Evolutionary conservation across 2,888 invertebrate species (phyloP).

Genomic region (Ditula angustiorana): DNA sequence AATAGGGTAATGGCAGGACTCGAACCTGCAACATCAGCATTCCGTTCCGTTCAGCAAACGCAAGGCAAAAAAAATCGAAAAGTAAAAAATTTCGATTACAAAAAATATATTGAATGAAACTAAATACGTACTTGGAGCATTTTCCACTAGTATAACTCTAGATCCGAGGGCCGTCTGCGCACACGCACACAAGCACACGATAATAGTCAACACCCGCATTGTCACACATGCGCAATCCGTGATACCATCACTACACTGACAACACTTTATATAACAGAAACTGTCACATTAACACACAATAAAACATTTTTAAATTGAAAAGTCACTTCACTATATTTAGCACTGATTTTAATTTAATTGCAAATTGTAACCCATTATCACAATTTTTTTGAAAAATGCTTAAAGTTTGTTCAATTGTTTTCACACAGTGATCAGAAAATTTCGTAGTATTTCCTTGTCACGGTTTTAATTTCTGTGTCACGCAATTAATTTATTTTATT

Average conservation of each 20-base stretch:
- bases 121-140: slow-evolving; percentile 77
- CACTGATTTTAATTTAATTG: no score
- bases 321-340: no score
- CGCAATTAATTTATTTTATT: slow-evolving; percentile 28
- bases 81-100: no score
- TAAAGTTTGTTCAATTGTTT: not conserved
- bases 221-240: slow-evolving; percentile 64
- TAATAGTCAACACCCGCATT: slow-evolving; percentile 69
- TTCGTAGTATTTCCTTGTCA: not conserved
- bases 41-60: no score
- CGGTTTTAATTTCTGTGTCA: not conserved
- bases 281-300: no score
- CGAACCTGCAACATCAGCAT: no score
- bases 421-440: no score
- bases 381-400: not conserved
- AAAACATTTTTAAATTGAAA: no score
- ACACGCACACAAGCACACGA: slow-evolving; percentile 62
- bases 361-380: no score
- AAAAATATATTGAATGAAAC: slow-evolving; percentile 19
- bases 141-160: slow-evolving; percentile 78
- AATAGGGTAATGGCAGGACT: no score
- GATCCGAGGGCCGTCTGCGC: slow-evolving; percentile 62
- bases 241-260: slow-evolving; percentile 48
- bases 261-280: no score
- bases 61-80: no score